Evolutionary conservation across 1,140 invertebrate genomes (phyloP).

Genomic region (Eulimnadia texana): DNA sequence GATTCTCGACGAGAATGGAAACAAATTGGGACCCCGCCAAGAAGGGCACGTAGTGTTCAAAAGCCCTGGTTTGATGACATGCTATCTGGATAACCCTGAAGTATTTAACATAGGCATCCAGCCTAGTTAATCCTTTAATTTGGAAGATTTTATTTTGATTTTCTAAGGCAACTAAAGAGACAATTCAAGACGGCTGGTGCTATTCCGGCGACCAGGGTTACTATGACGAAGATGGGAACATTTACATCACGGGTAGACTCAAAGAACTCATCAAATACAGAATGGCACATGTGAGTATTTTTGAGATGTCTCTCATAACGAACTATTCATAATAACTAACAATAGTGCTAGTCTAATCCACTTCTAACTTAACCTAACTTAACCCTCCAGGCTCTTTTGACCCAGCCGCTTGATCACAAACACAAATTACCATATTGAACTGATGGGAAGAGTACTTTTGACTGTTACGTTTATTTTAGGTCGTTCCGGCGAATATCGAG

Average conservation of each 20-base stretch:
- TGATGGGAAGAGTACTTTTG: too few relatives aligned
- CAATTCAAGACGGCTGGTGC: conserved; percentile 28
- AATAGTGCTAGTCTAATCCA: too few relatives aligned
- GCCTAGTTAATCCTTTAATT: too few relatives aligned
- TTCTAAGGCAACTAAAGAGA: conserved; percentile 3
- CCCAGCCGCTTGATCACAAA: too few relatives aligned
- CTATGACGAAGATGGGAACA: conserved; percentile 19
- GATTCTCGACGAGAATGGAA: conserved; percentile 16
- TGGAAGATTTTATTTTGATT: neutral
- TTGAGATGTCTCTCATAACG: too few relatives aligned
- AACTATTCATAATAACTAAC: too few relatives aligned
- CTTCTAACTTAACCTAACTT: too few relatives aligned
- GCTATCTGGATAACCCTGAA: conserved; percentile 19
- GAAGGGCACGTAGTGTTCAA: conserved; percentile 34
- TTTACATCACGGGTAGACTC: conserved; percentile 21
- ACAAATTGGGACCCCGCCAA: conserved; percentile 27
- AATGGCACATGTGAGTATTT: conserved; percentile 18
- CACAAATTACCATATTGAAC: too few relatives aligned
- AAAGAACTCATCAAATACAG: conserved; percentile 20
- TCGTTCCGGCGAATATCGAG: conserved; percentile 17
- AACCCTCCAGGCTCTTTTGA: too few relatives aligned
- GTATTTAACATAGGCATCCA: conserved; percentile 16
- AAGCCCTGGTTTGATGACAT: conserved; percentile 19
- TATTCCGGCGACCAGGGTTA: conserved; percentile 34
- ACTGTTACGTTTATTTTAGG: too few relatives aligned